A percentile compares a stretch with the other conserved stretches of the same genome.
These are phyloP conservation scores for Serinus canaria DNA, from an alignment of 2,113 vertebrate species.

Conservation along the genomic window DNA sequence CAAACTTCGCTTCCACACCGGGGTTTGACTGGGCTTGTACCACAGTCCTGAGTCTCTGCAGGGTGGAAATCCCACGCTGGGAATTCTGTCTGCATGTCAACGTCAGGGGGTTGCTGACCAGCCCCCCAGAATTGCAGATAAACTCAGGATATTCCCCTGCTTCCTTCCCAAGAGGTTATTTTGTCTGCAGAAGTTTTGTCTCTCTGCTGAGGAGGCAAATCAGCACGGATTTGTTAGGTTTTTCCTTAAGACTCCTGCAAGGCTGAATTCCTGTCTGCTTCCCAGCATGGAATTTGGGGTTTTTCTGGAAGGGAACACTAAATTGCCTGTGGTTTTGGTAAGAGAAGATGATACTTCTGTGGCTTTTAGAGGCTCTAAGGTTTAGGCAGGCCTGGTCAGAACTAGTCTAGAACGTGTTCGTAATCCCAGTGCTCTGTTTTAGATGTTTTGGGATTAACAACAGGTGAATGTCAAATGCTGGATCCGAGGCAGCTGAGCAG, in stretches of 20 bases:
- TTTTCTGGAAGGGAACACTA: background rate
- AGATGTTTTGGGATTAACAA: accelerated
- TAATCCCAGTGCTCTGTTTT: background rate
- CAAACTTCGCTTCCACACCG: accelerated
- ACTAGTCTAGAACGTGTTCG: accelerated
- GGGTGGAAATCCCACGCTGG: background rate
- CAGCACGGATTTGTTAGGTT: background rate
- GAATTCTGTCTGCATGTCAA: background rate
- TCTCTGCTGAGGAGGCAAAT: background rate
- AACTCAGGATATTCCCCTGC: background rate
- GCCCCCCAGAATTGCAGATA: background rate
- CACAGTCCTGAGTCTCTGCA: accelerated
- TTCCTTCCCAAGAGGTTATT: accelerated
- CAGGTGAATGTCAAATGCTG: background rate
- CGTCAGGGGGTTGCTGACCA: accelerated
- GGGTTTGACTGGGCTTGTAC: background rate
- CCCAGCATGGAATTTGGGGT: background rate
- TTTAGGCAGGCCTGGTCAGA: background rate
- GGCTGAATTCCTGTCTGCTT: background rate
- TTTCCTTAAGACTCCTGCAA: background rate
- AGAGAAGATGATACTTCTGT: background rate
- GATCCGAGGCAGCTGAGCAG: background rate
- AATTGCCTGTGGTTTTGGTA: constrained; percentile 1
- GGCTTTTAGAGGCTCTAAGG: background rate
- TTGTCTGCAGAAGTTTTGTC: background rate